Evolutionary conservation across 2,888 invertebrate species (phyloP), one percentile per base, ranked within the genome.

Genomic region (Mantis religiosa): DNA sequence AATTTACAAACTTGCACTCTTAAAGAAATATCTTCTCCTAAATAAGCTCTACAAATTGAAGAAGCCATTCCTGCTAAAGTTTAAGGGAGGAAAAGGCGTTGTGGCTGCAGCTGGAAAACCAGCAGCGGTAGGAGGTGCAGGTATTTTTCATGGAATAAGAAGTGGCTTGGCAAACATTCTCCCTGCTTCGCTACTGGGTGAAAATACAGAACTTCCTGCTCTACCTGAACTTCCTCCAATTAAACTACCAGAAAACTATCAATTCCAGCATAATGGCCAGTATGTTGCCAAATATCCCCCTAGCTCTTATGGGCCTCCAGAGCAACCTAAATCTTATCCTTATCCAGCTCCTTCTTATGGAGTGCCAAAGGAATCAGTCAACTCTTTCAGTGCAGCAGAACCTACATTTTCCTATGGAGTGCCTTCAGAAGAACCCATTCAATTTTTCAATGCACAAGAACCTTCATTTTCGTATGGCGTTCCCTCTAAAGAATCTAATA

Each of bases 171-270:
- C 20, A 27, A 89, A 71, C 28, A 9, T 25, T 7, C 28, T 89
- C 87, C 41, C 87, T n/a, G 30, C 41, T 82, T 81, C 85, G 81
- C 85, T 88, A 88, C 47, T 82, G 87, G 84, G 84, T 85, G 88
- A 41, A n/a, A 34, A 54, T 71, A 12, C 87, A 83, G 30, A 81
- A 28, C 25, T 84, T n/a, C 14, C 87, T 28, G 25, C 47, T 25
- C 83, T 89, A 9, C 89, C 89, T 2, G 82, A 83, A 81, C 47
- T 89, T 28, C 89, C 89, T 8, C 82, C 82, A 84, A 89, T 89
- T n/a, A 28, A 81, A 41, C 30, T 89, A 0, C 82, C 87, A 84
- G 82, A 82, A 4, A 88, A 88, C 27, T 89, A 85, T 82, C 87
- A 87, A 82, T 81, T 89, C 81, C 84, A 89, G 34, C 85, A 88